Evolutionary conservation across 2,888 invertebrate genomes (phyloP).

Genomic region (Brachyopa scutellaris): DNA sequence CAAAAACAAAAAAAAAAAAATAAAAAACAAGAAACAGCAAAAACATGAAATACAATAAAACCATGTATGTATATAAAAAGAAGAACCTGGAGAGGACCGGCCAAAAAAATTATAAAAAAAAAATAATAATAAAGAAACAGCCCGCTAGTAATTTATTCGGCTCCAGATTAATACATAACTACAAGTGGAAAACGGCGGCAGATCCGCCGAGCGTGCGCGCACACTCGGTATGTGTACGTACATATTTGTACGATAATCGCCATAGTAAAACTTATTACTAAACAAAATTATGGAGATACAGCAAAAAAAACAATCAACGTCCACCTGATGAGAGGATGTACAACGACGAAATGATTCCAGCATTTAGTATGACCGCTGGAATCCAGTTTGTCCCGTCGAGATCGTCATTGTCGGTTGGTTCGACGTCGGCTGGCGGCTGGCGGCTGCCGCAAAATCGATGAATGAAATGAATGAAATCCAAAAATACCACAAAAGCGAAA

Average conservation of each 20-base stretch:
- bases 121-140: conserved; percentile 11
- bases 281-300: conserved; percentile 50
- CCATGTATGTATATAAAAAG: neutral
- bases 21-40: conserved; percentile 31
- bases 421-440: conserved; percentile 41
- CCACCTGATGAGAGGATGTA: conserved; percentile 62
- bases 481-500: conserved; percentile 60
- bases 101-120: no score
- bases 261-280: conserved; percentile 68
- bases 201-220: conserved; percentile 39
- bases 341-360: conserved; percentile 42
- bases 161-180: conserved; percentile 69
- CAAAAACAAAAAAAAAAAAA: conserved; percentile 9
- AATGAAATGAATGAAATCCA: conserved; percentile 61
- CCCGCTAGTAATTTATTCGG: conserved; percentile 62
- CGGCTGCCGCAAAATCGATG: conserved; percentile 61
- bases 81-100: conserved; percentile 22
- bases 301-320: conserved; percentile 17
- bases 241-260: conserved; percentile 63
- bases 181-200: conserved; percentile 47
- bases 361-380: conserved; percentile 52
- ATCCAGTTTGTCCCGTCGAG: conserved; percentile 69
- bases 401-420: conserved; percentile 47
- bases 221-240: conserved; percentile 52
- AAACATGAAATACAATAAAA: conserved; percentile 41